Base-by-base conservation (phyloP, 1,140 invertebrate genomes). In the Anastrepha ludens region DNA sequence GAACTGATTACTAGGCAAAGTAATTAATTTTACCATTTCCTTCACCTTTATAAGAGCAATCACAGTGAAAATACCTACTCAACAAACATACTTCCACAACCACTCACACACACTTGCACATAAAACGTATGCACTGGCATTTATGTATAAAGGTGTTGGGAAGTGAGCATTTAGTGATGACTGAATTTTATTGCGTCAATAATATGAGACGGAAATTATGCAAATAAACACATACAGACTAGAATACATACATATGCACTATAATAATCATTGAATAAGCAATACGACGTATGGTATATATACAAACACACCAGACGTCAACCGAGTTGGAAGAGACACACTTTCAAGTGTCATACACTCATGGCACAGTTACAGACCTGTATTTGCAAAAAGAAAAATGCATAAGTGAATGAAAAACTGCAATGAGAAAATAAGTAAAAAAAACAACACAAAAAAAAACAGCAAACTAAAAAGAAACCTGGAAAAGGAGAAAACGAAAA, bases 121-220 rank as follows among this genome's bases (percentile, higher is more conserved):
- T 17, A 70, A n/a, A 44, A 44, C 39, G 50, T 55, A 11, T 74
- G 41, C 29, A 50, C 15, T n/a, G 29, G 39, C 17, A 81, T 81
- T 81, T 81, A 55, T 29, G 29, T 1, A 29, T 55, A 81, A 58
- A 58, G 74, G 74, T 81, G 74, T 81, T 50, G 50, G 44, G 74
- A 81, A 81, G 74, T 81, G 74, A 81, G 20, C 74, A 81, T 81
- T 81, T 81, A 81, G 74, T 81, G 74, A 55, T 81, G 74, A 81
- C 74, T 55, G 74, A 81, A 81, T 81, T 81, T 81, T 81, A 81
- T 50, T 81, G 47, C 74, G 29, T 81, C 74, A 81, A 81, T 81
- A 55, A 81, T 55, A 20, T 5, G 74, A 55, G 74, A 55, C 47
- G 74, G n/a, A 81, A 55, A 58, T 81, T 81, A 81, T 81, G 47